Conservation (phyloP, 2,888 invertebrate species). For the Platerodrilus igneus region DNA sequence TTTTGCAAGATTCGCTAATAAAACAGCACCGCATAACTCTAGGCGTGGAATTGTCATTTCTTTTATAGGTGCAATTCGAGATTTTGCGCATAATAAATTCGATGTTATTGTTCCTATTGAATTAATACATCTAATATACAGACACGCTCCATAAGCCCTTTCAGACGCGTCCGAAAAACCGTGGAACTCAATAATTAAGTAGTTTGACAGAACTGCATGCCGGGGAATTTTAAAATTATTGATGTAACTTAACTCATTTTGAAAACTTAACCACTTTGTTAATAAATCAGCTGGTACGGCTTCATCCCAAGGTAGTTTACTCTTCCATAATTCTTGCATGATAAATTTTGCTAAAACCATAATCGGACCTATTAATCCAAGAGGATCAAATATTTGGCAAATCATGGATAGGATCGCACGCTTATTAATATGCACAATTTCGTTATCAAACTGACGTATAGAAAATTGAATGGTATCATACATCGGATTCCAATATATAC, state of each 20-base stretch:
- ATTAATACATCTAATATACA: slow-evolving; percentile 14
- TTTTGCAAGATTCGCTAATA: slow-evolving; percentile 25
- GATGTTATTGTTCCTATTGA: background rate
- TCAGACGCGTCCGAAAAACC: slow-evolving; percentile 25
- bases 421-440: slow-evolving; percentile 6
- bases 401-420: slow-evolving; percentile 18
- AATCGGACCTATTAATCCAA: slow-evolving; percentile 28
- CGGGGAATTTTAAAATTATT: slow-evolving; percentile 19
- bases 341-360: slow-evolving; percentile 29
- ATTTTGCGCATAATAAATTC: slow-evolving; percentile 17
- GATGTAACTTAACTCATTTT: slow-evolving; percentile 10
- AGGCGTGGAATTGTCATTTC: slow-evolving; percentile 29
- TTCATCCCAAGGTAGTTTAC: slow-evolving; percentile 33
- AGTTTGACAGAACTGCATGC: slow-evolving; percentile 7
- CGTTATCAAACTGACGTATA: background rate
- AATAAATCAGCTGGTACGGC: slow-evolving; percentile 22
- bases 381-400: slow-evolving; percentile 27
- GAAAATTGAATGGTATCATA: slow-evolving; percentile 14
- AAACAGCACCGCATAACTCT: slow-evolving; percentile 32
- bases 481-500: slow-evolving; percentile 11
- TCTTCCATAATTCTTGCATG: slow-evolving; percentile 30
- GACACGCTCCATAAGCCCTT: slow-evolving; percentile 12
- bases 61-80: slow-evolving; percentile 18
- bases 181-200: slow-evolving; percentile 19
- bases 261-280: slow-evolving; percentile 4